These are phyloP conservation scores for Resseliella maxima DNA, from an alignment of 2,888 invertebrate genomes.

Conservation along the genomic window DNA sequence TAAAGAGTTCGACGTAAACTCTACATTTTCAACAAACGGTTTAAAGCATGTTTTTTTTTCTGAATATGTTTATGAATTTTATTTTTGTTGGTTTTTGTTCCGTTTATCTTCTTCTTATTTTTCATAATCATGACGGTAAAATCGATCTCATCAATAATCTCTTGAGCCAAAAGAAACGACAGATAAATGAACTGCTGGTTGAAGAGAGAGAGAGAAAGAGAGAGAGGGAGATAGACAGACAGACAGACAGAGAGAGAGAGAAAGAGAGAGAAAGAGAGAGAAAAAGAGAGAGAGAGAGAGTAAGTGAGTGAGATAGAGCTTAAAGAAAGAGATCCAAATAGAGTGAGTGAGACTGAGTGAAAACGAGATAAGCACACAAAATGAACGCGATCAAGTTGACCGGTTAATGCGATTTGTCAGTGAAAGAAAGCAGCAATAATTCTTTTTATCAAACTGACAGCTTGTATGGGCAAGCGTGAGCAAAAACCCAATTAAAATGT, in stretches of 20 bases:
- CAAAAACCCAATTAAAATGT: conserved; percentile 47
- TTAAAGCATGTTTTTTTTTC: not conserved
- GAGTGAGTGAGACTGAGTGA: not conserved
- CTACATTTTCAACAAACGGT: conserved; percentile 48
- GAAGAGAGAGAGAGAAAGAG: not conserved
- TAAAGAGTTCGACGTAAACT: not conserved
- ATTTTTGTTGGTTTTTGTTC: not conserved
- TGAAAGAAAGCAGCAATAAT: not conserved
- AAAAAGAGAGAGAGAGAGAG: not conserved
- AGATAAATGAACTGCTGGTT: too few relatives aligned
- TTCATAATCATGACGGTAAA: not conserved
- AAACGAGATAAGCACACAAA: conserved; percentile 23
- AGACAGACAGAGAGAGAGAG: not conserved
- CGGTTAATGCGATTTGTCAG: conserved; percentile 27
- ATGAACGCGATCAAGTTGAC: not conserved
- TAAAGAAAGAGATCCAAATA: not conserved
- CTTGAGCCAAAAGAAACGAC: not conserved
- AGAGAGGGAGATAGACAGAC: not conserved
- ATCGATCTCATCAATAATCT: conserved; percentile 32
- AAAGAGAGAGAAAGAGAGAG: not conserved
- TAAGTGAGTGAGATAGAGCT: too few relatives aligned
- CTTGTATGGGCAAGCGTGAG: conserved; percentile 8
- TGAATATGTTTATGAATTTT: not conserved
- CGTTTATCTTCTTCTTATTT: not conserved
- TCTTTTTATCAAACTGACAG: conserved; percentile 30